phyloP scores from a whole-genome alignment of 2,113 vertebrate genomes.

The Lycaon pictus region DNA sequence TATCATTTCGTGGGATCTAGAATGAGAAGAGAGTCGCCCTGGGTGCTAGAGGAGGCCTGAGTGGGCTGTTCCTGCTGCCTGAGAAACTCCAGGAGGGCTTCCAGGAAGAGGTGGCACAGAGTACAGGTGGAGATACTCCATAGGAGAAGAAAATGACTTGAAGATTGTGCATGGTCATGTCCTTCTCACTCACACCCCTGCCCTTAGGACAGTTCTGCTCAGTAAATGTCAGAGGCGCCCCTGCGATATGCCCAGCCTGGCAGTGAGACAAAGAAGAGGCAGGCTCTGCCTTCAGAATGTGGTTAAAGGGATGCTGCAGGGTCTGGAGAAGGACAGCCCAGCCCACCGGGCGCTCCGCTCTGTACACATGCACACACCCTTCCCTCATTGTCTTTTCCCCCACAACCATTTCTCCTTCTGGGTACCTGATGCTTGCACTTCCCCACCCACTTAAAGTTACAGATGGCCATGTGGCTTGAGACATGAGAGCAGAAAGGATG shows the following conservation, averaged over 20 bases:
- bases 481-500: background rate
- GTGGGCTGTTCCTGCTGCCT: background rate
- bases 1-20: background rate
- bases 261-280: background rate
- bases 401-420: background rate
- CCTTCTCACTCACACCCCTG: background rate
- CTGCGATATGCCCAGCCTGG: background rate
- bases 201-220: background rate
- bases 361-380: background rate
- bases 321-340: background rate
- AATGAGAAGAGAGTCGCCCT: background rate
- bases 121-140: fast-evolving
- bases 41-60: too few species aligned
- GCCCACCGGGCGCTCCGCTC: fast-evolving
- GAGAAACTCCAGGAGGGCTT: background rate
- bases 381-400: background rate
- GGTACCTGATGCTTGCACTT: background rate
- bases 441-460: background rate
- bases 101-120: background rate
- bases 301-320: background rate
- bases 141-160: background rate
- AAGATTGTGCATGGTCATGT: background rate
- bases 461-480: background rate
- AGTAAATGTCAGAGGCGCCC: background rate
- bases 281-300: background rate